These are phyloP conservation scores for Synanthedon tipuliformis DNA, from an alignment of 2,888 invertebrate genomes.

Conservation along the genomic window DNA sequence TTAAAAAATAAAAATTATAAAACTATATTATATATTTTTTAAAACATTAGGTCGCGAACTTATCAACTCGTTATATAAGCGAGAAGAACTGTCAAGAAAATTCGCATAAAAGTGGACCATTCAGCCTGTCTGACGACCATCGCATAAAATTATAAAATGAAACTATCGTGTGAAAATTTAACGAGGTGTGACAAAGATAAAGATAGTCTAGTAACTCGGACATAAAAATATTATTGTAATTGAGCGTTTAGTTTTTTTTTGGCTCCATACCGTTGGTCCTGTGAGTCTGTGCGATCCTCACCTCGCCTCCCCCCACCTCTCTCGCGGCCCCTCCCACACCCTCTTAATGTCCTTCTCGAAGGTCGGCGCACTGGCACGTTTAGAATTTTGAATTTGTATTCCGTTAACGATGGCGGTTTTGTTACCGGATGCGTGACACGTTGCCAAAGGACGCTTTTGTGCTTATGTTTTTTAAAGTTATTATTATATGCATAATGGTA, in stretches of 20 bases:
- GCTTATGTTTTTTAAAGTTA: too few species aligned
- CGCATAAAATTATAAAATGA: too few species aligned
- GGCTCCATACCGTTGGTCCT: constrained; percentile 25
- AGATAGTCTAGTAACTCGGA: constrained; percentile 16
- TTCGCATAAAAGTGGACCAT: constrained; percentile 14
- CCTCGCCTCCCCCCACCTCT: constrained; percentile 17
- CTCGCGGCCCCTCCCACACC: constrained; percentile 11
- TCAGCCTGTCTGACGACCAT: too few species aligned
- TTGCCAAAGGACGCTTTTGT: not conserved
- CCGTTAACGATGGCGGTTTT: constrained; percentile 34
- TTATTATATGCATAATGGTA: too few species aligned
- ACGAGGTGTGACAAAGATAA: constrained; percentile 44
- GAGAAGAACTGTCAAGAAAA: constrained; percentile 9
- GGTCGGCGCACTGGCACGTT: constrained; percentile 42
- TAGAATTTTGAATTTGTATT: constrained; percentile 31
- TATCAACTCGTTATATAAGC: not conserved
- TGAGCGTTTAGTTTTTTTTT: constrained; percentile 35
- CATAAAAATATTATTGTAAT: constrained; percentile 26
- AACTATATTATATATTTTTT: too few species aligned
- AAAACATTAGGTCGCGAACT: too few species aligned
- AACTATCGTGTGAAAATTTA: constrained; percentile 23
- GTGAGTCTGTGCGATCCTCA: not conserved
- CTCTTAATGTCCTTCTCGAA: constrained; percentile 31
- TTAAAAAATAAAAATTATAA: too few species aligned
- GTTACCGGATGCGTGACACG: constrained; percentile 34